Evolutionary conservation across 64 coral and sea anemone species (phyloP), one percentile per base, ranked within the genome.

Genomic region (Orbicella faveolata): DNA sequence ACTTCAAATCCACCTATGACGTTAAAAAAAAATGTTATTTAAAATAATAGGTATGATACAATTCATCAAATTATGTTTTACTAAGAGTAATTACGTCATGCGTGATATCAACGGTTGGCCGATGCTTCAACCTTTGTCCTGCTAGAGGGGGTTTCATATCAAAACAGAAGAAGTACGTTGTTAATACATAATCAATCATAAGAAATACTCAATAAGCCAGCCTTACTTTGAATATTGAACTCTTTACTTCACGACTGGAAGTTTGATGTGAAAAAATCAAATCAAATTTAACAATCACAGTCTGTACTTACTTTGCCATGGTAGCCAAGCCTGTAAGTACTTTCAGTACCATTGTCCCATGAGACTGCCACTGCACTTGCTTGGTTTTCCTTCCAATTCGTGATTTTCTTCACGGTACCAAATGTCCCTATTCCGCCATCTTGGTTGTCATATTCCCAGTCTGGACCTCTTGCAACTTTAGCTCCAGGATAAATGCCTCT

Each of bases 371-470:
- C 92, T 44, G 54, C 87, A 1, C 74, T 35, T 63, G 74, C 62
- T 19, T 23, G 61, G 0, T 61, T n/a, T 75, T 64, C 87, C 23
- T 74, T 83, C 93, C 93, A 94, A 7, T 61, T 36, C 8, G 61
- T 77, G 23, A 84, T 72, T 51, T 86, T 81, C 7, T 62, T 2
- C 41, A 94, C 93, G 2, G 75, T 89, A 0, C 93, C 93, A 72
- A 90, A 41, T 3, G n/a, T 8, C 13, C 54, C 54, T 57, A 57
- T 9, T 41, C 92, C 92, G 14, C 92, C 92, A 89, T 94, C 87
- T 90, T 94, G 88, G 17, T 87, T 41, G 2, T 66, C 93, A 63
- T 83, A 90, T 17, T 86, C 23, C 93, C 93, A 94, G 53, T 90
- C 93, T 21, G 75, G 83, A 23, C 93, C 93, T 33, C 93, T 81